Conservation (phyloP, 2,797 vertebrate genomes). For the Rhabdomys pumilio region DNA sequence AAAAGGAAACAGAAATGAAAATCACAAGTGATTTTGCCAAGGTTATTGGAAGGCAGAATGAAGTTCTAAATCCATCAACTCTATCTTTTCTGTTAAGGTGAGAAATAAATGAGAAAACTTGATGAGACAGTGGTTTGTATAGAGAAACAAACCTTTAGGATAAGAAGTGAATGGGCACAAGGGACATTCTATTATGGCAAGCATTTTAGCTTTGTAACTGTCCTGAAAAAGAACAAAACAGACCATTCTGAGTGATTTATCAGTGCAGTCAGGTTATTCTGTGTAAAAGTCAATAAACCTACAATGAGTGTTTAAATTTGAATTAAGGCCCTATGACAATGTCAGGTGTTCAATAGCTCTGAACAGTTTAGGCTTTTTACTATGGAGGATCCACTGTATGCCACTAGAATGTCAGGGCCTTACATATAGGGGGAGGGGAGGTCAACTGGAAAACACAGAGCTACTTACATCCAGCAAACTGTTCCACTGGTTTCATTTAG, state of each 20-base stretch:
- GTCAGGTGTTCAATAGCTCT: background rate
- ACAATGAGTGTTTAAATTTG: conserved; percentile 37
- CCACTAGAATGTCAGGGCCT: background rate
- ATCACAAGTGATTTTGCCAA: conserved; percentile 33
- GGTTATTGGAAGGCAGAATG: background rate
- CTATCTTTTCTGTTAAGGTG: conserved; percentile 6
- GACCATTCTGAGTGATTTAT: background rate
- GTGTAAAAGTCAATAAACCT: conserved; percentile 21
- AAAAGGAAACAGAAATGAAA: conserved; percentile 58
- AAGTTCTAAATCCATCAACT: conserved; percentile 54
- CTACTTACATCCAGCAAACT: background rate
- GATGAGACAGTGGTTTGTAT: background rate
- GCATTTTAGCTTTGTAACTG: conserved; percentile 7
- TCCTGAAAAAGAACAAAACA: background rate
- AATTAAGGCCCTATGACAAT: background rate
- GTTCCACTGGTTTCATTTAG: background rate
- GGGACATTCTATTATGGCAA: background rate
- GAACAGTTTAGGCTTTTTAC: background rate
- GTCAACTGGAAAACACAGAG: background rate
- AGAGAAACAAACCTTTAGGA: background rate
- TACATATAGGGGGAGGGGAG: no score
- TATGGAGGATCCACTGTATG: background rate
- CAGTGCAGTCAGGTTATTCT: background rate
- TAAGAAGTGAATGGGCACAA: background rate
- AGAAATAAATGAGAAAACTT: conserved; percentile 30